Conservation (phyloP, 2,113 vertebrate genomes). For the Hassar affinis region DNA sequence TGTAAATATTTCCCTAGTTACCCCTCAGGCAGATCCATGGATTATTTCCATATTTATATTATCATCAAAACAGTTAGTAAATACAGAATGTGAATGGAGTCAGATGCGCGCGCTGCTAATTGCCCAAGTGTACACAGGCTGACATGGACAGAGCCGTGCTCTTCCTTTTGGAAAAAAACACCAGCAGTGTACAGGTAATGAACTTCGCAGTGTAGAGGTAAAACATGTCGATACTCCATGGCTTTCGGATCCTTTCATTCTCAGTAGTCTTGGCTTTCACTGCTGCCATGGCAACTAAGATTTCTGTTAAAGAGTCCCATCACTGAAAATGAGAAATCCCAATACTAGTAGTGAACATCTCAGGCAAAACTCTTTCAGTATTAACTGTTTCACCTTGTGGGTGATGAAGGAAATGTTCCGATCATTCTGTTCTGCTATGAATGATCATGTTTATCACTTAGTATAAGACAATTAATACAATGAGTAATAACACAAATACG, state of each 20-base stretch:
- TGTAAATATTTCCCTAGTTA: constrained; percentile 63
- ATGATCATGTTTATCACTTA: too few species aligned
- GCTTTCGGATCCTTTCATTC: background rate
- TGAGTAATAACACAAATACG: background rate
- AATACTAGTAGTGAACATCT: background rate
- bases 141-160: background rate
- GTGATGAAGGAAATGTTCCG: background rate
- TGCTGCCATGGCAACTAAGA: background rate
- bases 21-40: constrained; percentile 46
- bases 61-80: constrained; percentile 50
- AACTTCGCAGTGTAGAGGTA: background rate
- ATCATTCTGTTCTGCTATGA: background rate
- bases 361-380: background rate
- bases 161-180: background rate
- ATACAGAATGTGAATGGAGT: constrained; percentile 46
- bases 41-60: constrained; percentile 61
- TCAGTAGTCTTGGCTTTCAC: background rate
- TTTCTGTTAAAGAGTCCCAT: background rate
- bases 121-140: background rate
- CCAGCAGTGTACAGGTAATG: background rate
- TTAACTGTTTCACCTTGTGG: background rate
- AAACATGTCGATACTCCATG: background rate
- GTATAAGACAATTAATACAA: background rate
- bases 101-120: background rate
- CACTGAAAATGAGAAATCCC: background rate